Evolutionary conservation across 2,797 vertebrate genomes (phyloP).

Genomic region (Pteropus rufus): DNA sequence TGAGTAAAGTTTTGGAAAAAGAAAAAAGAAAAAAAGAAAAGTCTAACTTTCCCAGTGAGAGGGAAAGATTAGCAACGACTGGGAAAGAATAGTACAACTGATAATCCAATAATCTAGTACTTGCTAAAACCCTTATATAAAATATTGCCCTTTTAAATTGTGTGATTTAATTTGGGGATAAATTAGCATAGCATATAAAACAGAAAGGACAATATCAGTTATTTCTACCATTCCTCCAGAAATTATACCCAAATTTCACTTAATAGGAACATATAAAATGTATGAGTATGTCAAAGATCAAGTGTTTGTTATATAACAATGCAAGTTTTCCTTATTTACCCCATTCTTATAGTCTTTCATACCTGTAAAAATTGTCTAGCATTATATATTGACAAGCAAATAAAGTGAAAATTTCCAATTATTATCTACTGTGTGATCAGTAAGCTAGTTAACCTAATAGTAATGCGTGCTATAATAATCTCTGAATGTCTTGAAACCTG

Average conservation of each 20-base stretch:
- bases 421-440: not conserved
- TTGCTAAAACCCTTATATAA: not conserved
- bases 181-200: not conserved
- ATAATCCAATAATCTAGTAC: not conserved
- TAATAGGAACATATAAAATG: not conserved
- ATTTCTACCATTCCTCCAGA: constrained; percentile 11
- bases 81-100: not conserved
- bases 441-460: not conserved
- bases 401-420: not conserved
- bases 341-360: not conserved
- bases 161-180: not conserved
- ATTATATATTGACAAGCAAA: not conserved
- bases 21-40: not conserved
- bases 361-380: not conserved
- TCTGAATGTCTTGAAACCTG: constrained; percentile 34
- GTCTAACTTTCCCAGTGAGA: not conserved
- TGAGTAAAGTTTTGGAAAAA: not conserved
- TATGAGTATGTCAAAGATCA: not conserved
- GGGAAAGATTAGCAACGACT: not conserved
- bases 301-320: not conserved
- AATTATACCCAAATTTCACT: not conserved
- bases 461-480: not conserved
- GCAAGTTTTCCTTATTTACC: not conserved
- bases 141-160: not conserved
- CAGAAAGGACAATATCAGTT: not conserved